Evolutionary conservation across 2,797 vertebrate genomes (phyloP).

Genomic region (Acanthurus tractus): DNA sequence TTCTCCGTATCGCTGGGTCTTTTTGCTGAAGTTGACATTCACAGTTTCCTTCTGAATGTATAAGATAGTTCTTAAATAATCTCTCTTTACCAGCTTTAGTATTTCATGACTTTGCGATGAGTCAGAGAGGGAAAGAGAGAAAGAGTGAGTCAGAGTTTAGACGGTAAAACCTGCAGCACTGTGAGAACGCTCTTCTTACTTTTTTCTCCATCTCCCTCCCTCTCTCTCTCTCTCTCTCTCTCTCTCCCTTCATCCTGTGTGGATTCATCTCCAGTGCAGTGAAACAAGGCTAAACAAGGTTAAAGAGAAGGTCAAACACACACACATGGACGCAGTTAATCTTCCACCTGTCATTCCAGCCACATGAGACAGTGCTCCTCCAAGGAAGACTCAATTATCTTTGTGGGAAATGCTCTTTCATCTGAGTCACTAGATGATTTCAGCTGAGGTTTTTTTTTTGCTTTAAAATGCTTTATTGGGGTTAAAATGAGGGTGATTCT

Average conservation of each 20-base stretch:
- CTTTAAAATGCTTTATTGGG: constrained; percentile 29
- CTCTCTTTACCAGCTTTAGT: constrained; percentile 69
- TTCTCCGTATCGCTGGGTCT: constrained; percentile 40
- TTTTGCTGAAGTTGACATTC: constrained; percentile 58
- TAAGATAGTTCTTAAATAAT: constrained; percentile 75
- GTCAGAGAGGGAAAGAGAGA: constrained; percentile 58
- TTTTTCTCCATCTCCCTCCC: constrained; percentile 28
- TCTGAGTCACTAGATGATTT: constrained; percentile 21
- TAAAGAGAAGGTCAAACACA: constrained; percentile 80
- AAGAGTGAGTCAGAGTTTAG: constrained; percentile 45
- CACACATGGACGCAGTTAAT: constrained; percentile 64
- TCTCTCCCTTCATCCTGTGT: constrained; percentile 31
- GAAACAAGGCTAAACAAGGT: constrained; percentile 75
- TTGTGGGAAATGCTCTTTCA: constrained; percentile 36
- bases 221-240: constrained; percentile 17
- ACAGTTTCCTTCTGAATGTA: constrained; percentile 54
- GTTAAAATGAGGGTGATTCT: constrained; percentile 24
- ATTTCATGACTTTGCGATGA: constrained; percentile 76
- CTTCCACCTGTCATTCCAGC: constrained; percentile 55
- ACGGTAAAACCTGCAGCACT: constrained; percentile 63
- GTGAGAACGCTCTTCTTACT: constrained; percentile 40
- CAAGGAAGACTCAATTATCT: constrained; percentile 54
- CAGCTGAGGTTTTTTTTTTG: background rate
- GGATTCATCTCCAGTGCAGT: constrained; percentile 49
- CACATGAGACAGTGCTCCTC: constrained; percentile 46